A percentile compares a stretch with the other conserved stretches of the same genome.
phyloP scores from a whole-genome alignment of 2,797 vertebrate species.

The Syndactyla subalaris region DNA sequence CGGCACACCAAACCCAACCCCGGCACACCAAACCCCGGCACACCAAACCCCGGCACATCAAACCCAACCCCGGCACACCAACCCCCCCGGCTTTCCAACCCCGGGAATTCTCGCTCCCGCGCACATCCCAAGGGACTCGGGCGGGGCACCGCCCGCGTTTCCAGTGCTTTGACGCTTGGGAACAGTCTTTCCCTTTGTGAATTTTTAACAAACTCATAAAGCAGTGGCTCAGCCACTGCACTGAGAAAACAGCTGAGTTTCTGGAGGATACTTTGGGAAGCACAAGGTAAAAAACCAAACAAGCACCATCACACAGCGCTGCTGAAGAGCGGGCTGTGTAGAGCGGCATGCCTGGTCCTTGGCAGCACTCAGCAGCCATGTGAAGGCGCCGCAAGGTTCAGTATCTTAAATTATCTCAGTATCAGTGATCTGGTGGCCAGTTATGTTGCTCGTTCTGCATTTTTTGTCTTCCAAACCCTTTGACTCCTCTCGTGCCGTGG shows the following conservation, averaged over 20 bases:
- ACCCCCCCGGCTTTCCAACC: neutral
- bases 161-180: too few relatives aligned
- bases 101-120: rapidly evolving
- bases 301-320: neutral
- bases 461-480: neutral
- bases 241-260: neutral
- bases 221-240: neutral
- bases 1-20: neutral
- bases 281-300: too few relatives aligned
- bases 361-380: neutral
- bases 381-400: neutral
- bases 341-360: neutral
- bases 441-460: too few relatives aligned
- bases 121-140: neutral
- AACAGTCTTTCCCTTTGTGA: neutral
- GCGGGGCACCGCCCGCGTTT: too few relatives aligned
- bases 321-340: neutral
- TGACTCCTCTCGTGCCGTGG: neutral
- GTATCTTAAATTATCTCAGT: neutral
- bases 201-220: neutral
- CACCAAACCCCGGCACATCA: too few relatives aligned
- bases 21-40: too few relatives aligned
- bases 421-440: neutral
- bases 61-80: too few relatives aligned
- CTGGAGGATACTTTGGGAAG: neutral